Base-by-base conservation (phyloP, 2,797 vertebrate species). In the Tragelaphus oryx region DNA sequence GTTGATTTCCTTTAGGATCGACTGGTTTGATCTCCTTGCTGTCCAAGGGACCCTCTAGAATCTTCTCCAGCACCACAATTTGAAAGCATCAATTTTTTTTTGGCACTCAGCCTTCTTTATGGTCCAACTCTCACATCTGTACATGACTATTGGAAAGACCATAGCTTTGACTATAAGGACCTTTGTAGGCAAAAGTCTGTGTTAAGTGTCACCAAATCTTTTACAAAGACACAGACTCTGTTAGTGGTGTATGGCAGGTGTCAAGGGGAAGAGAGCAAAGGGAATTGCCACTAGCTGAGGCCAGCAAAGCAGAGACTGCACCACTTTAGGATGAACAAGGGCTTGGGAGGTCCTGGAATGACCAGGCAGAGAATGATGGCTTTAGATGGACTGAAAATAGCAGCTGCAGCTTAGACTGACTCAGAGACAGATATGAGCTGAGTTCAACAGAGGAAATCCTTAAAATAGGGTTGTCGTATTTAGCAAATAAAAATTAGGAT, bases 401-500 rank as follows among this genome's bases (percentile, higher is more conserved):
- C 57, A 83, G 33, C 17, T 55, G 68, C 11, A 28, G 30, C 41
- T 18, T 17, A 48, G 54, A 46, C 54, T 11, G 13, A 85, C 59
- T 44, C 75, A 55, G 93, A 94, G 89, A 78, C 71, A 93, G 74
- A 20, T 48, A 85, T 50, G 46, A 54, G 46, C 33, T 60, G 52
- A 86, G 33, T n/a, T 46, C 5, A n/a, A 48, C 24, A 52, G 30
- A 33, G 37, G 26, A 16, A 33, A 84, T 16, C 3, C 44, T 91
- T 76, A 50, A 55, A 68, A 28, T 1, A 80, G 37, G 13, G 48
- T 24, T 48, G 57, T 87, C 10, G 20, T 71, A 89, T 33, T 52
- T 26, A 92, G 89, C 48, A 86, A 91, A 41, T 46, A 93, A 94
- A 95, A 88, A 59, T 22, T 75, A 94, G 89, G 30, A 78, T 78